Base-by-base conservation (phyloP, 2,797 vertebrate genomes). In the Melanotaenia trifasciata region DNA sequence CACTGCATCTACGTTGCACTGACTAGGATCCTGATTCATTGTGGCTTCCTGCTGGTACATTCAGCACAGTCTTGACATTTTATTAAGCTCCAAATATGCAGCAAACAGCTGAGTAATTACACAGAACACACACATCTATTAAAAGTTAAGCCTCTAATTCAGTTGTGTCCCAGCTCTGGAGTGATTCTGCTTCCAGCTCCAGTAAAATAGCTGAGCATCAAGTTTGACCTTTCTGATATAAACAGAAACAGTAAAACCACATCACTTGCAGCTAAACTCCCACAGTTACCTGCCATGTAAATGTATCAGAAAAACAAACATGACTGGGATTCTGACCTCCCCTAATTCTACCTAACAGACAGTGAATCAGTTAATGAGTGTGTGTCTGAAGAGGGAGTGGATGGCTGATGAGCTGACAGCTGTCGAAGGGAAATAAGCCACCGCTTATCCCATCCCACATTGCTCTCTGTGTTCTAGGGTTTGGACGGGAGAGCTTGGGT, bases 321-420 rank as follows among this genome's bases (percentile, higher is more conserved):
- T 18, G 69, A 47, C 18, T 67, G 66, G 57, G 76, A 72, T 50
- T 50, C 20, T 30, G 57, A 70, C 72, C 59, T 79, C 78, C 67
- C 58, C 81, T 76, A 64, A 75, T 81, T 64, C 28, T 64, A 69
- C 64, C 69, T 11, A 65, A 72, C 77, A 70, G 63, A 67, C 64
- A 67, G 67, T 75, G 47, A 74, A 87, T 89, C 76, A 76, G 75
- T 79, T 76, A 72, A 85, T 70, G 75, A 76, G 51, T 79, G 56
- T 64, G 58, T 67, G 66, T 75, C 74, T 58, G 68, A 74, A 64
- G 85, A 83, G 70, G 30, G 72, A 79, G 58, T 26, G 78, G 30
- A 38, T 3, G 45, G 72, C 81, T 81, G 86, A 90, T 72, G 90
- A 90, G 89, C 84, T 70, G 89, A 92, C 92, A 93, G 93, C 92